phyloP scores from a whole-genome alignment of 1,140 invertebrate genomes.

The Formica exsecta region DNA sequence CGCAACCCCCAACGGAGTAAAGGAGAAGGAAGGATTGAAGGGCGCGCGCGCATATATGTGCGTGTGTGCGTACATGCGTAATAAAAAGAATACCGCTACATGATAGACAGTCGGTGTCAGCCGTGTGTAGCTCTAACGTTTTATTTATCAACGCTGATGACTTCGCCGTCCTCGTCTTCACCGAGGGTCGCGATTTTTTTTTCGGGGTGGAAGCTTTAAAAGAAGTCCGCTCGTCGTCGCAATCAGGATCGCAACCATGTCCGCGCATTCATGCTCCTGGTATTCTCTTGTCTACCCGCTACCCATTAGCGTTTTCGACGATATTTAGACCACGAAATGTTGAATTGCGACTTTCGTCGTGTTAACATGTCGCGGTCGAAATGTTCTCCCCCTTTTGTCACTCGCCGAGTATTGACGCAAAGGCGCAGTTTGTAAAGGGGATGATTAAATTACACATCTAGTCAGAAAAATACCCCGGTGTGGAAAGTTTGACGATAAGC shows the following conservation, averaged over 20 bases:
- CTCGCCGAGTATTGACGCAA: slow-evolving; percentile 9
- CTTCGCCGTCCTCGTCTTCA: slow-evolving; percentile 77
- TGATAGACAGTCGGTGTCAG: slow-evolving; percentile 73
- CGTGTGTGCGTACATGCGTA: slow-evolving; percentile 66
- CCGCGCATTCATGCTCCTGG: slow-evolving; percentile 7
- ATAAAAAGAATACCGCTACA: slow-evolving; percentile 79
- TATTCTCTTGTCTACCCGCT: background rate
- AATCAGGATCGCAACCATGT: slow-evolving; percentile 60
- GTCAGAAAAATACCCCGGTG: background rate
- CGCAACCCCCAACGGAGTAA: slow-evolving; percentile 63
- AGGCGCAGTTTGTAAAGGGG: background rate
- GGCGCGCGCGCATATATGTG: slow-evolving; percentile 15
- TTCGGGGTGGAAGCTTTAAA: slow-evolving; percentile 73
- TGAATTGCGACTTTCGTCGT: slow-evolving; percentile 9
- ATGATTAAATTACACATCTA: slow-evolving; percentile 37
- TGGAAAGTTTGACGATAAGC: slow-evolving; percentile 2
- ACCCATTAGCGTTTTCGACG: slow-evolving; percentile 18
- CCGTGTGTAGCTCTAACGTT: slow-evolving; percentile 80
- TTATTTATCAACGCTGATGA: slow-evolving; percentile 85
- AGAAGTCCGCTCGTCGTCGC: slow-evolving; percentile 56
- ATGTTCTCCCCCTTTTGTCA: background rate
- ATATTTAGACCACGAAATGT: slow-evolving; percentile 44
- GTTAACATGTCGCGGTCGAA: background rate
- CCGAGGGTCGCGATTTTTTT: slow-evolving; percentile 76
- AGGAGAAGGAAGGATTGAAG: slow-evolving; percentile 68